Evolutionary conservation across 2,888 invertebrate species (phyloP).

Genomic region (Agonopterix heracliana): DNA sequence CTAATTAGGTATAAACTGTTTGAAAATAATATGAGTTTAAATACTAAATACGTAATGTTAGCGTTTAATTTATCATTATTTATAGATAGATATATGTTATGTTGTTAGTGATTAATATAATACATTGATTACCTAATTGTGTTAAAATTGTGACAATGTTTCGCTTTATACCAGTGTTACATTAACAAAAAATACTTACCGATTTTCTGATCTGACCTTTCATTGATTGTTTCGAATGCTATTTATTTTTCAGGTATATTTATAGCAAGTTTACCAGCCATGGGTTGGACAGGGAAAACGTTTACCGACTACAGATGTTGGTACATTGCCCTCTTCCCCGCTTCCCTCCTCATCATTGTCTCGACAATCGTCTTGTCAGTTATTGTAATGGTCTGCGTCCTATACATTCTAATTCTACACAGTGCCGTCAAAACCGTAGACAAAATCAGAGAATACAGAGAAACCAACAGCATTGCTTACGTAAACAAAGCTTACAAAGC

Average conservation of each 20-base stretch:
- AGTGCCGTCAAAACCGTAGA: constrained; percentile 71
- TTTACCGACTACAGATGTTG: constrained; percentile 72
- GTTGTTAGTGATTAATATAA: neutral
- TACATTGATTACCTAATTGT: too few species aligned
- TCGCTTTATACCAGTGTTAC: neutral
- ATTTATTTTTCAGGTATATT: constrained; percentile 37
- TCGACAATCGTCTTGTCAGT: constrained; percentile 66
- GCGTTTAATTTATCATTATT: too few species aligned
- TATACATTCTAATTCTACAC: constrained; percentile 74
- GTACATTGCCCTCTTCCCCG: constrained; percentile 75
- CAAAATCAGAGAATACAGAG: constrained; percentile 54
- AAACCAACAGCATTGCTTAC: constrained; percentile 27
- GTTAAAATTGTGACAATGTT: neutral
- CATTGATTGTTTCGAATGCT: neutral
- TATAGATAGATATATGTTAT: neutral
- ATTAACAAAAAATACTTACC: too few species aligned
- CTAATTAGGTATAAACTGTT: too few species aligned
- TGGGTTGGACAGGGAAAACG: constrained; percentile 60
- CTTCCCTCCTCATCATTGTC: constrained; percentile 62
- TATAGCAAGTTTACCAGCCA: constrained; percentile 41
- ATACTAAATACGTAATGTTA: too few species aligned
- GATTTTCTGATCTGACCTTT: neutral
- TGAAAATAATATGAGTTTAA: too few species aligned
- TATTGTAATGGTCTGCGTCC: constrained; percentile 42
- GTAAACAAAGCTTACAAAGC: constrained; percentile 42